Percentiles rank a stretch among this genome's conserved stretches.
phyloP scores from a whole-genome alignment of 2,797 vertebrate species.

The Sebastiscus albofasciatus region DNA sequence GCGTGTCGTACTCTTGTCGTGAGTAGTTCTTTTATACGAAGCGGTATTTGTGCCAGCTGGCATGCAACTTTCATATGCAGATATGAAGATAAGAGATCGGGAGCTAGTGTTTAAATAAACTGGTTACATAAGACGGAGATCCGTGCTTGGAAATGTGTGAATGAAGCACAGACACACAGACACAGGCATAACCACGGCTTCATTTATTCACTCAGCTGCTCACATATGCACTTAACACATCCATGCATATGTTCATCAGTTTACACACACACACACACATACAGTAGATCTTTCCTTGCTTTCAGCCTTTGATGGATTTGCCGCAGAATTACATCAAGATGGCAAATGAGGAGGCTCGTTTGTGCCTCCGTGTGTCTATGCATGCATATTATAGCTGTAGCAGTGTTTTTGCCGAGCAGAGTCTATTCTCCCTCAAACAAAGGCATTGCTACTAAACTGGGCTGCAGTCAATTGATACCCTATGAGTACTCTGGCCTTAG shows the following conservation, averaged over 20 bases:
- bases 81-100: constrained; percentile 63
- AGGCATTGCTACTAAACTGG: constrained; percentile 18
- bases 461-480: constrained; percentile 27
- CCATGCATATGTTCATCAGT: constrained; percentile 17
- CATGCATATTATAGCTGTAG: constrained; percentile 23
- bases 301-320: constrained; percentile 46
- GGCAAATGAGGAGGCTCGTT: constrained; percentile 29
- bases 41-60: constrained; percentile 72
- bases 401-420: constrained; percentile 16
- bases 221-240: constrained; percentile 19
- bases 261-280: background rate
- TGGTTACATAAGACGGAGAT: constrained; percentile 65
- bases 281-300: background rate
- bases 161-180: constrained; percentile 42
- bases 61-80: constrained; percentile 65
- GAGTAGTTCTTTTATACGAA: constrained; percentile 59
- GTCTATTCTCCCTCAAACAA: constrained; percentile 38
- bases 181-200: background rate
- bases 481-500: constrained; percentile 37
- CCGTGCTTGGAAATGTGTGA: constrained; percentile 53
- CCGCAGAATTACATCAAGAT: constrained; percentile 53
- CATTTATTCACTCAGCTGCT: constrained; percentile 38
- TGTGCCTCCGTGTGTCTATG: constrained; percentile 16
- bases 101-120: constrained; percentile 62
- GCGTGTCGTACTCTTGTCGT: constrained; percentile 56